Conservation (phyloP, 2,797 vertebrate genomes). For the Neosilurus mollespiculum region DNA sequence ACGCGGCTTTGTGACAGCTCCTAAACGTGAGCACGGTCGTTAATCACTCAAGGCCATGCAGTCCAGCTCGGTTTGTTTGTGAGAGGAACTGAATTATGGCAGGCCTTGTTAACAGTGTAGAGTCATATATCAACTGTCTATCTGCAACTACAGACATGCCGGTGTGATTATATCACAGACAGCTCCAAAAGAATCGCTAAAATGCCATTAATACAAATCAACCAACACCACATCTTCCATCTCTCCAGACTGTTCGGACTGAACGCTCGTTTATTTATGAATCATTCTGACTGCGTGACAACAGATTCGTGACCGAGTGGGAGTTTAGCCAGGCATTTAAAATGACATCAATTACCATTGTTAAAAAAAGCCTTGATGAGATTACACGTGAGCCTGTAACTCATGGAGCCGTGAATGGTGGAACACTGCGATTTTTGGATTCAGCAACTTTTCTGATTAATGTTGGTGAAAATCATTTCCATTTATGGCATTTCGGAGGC, state of each 20-base stretch:
- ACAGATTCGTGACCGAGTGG: not conserved
- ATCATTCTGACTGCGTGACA: not conserved
- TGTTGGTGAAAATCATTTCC: no score
- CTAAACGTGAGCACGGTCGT: constrained; percentile 35
- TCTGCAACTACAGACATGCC: constrained; percentile 28
- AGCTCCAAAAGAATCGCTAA: not conserved
- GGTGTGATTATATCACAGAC: constrained; percentile 36
- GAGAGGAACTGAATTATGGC: constrained; percentile 41
- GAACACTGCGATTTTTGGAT: no score
- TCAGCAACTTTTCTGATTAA: no score
- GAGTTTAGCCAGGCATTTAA: constrained; percentile 2
- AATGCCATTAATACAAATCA: not conserved
- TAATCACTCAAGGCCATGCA: constrained; percentile 30
- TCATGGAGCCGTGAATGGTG: no score
- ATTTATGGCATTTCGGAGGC: no score
- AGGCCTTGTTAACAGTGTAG: constrained; percentile 23
- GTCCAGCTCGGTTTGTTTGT: constrained; percentile 29
- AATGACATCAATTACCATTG: not conserved
- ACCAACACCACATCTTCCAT: not conserved
- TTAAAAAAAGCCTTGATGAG: not conserved
- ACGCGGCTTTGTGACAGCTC: constrained; percentile 36
- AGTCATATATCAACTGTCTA: constrained; percentile 37
- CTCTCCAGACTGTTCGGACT: not conserved
- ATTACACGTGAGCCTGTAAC: no score
- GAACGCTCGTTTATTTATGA: not conserved